Base-by-base conservation (phyloP, 2,113 vertebrate genomes). In the Apus apus region DNA sequence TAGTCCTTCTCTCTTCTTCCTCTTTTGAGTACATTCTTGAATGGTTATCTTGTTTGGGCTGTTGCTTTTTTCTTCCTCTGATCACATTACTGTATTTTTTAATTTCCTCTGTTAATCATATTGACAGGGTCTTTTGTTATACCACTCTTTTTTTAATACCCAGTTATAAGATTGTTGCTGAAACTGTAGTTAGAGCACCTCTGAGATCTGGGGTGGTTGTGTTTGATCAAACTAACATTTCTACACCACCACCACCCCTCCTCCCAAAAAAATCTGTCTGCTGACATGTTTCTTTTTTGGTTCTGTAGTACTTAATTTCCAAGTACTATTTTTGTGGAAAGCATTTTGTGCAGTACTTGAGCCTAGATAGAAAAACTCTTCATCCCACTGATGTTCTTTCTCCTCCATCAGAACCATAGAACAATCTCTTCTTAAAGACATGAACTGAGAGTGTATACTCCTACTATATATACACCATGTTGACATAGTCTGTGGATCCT, bases 391-490 rank as follows among this genome's bases (percentile, higher is more conserved):
- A 17, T 82, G 40, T n/a, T 72, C 15, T 36, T 68, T 77, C 27
- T 66, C 9, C 15, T 84, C 11, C 13, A 4, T 40, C 70, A 57
- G 38, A 79, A 46, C 36, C 43, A 58, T 14, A 53, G 29, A 68
- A 48, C 67, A 36, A 70, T 85, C 5, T 64, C 9, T 4, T 32
- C 29, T 67, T 72, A 74, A 30, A 40, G 74, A 67, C 20, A 51
- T 34, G 22, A 56, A 65, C 11, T 64, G 20, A 75, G 29, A 16
- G 16, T 38, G 6, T 56, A 14, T 7, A 2, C 17, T 38, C 1
- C 3, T 27, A 3, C n/a, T n/a, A 5, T 21, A n/a, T 32, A 2
- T 13, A 14, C 56, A 27, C 29, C 14, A 2, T 2, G 34, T 7
- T 34, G 72, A 6, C 7, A 5, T 21, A 14, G 8, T 72, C 34